These are phyloP conservation scores for Ceratoteleas bidentatus DNA, from an alignment of 1,140 invertebrate genomes.

Conservation along the genomic window DNA sequence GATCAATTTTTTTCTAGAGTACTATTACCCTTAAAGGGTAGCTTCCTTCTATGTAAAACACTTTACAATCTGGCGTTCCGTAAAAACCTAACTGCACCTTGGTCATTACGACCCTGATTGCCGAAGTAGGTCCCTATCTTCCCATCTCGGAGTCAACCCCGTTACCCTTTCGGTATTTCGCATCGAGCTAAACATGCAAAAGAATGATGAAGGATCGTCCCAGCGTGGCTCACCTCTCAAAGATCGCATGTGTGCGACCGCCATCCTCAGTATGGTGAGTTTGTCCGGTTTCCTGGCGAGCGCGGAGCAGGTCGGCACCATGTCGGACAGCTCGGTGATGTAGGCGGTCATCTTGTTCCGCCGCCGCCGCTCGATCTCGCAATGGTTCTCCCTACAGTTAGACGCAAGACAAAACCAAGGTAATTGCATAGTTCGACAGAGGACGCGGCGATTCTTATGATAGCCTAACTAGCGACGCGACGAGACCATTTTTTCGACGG, in stretches of 20 bases:
- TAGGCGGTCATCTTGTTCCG: conserved; percentile 99
- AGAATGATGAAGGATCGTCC: too few relatives aligned
- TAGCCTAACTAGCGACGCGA: conserved; percentile 45
- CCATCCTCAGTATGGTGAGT: conserved; percentile 99
- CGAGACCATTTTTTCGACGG: conserved; percentile 49
- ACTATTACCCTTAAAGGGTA: too few relatives aligned
- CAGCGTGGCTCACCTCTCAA: conserved; percentile 87
- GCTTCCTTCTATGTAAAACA: too few relatives aligned
- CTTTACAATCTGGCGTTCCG: too few relatives aligned
- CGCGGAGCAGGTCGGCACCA: conserved; percentile 99
- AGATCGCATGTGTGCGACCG: conserved; percentile 99
- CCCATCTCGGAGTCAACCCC: too few relatives aligned
- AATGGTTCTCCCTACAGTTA: conserved; percentile 97
- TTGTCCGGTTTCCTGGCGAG: conserved; percentile 99
- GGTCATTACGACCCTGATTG: background rate
- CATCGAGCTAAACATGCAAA: too few relatives aligned
- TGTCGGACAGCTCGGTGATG: conserved; percentile 99
- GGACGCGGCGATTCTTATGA: conserved; percentile 50
- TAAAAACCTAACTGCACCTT: too few relatives aligned
- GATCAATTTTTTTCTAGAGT: too few relatives aligned
- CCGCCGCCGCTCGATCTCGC: conserved; percentile 98
- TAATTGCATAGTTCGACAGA: conserved; percentile 79
- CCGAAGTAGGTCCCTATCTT: too few relatives aligned
- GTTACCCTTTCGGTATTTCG: too few relatives aligned
- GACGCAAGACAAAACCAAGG: conserved; percentile 80